phyloP scores from a whole-genome alignment of 2,113 vertebrate species.

The Upupa epops region DNA sequence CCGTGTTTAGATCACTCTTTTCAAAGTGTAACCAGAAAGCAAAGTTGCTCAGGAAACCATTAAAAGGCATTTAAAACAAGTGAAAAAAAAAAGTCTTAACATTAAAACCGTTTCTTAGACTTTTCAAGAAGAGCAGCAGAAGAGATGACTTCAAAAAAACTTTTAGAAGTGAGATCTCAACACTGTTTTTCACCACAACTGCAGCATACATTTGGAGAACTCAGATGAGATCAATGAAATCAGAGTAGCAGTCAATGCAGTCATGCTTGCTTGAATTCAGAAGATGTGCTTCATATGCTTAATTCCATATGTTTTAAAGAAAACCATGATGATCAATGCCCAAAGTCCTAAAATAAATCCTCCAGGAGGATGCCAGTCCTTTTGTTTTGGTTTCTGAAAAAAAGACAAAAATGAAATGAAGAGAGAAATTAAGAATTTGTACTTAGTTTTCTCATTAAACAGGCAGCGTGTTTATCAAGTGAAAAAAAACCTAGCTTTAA shows the following conservation, averaged over 20 bases:
- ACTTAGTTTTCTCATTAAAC: not conserved
- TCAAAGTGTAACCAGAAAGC: not conserved
- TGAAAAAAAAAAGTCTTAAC: not conserved
- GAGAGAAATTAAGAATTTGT: not conserved
- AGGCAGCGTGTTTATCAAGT: not conserved
- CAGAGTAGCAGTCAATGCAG: not conserved
- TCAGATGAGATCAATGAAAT: not conserved
- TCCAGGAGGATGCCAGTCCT: constrained; percentile 96
- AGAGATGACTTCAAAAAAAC: not conserved
- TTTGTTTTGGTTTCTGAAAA: constrained; percentile 93
- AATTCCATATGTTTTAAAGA: constrained; percentile 95
- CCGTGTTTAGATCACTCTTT: not conserved
- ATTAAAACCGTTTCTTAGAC: not conserved
- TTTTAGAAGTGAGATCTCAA: not conserved
- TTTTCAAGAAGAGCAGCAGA: not conserved
- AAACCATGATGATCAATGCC: constrained; percentile 95
- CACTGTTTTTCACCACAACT: not conserved
- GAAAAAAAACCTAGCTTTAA: not conserved
- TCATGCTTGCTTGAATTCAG: constrained; percentile 65
- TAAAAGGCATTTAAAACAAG: not conserved
- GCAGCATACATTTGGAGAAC: not conserved
- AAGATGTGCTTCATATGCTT: constrained; percentile 98
- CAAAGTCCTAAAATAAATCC: constrained; percentile 97
- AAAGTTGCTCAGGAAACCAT: not conserved
- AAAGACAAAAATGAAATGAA: not conserved